Base-by-base conservation (phyloP, 2,888 invertebrate genomes). In the Drosophila nigricruria region DNA sequence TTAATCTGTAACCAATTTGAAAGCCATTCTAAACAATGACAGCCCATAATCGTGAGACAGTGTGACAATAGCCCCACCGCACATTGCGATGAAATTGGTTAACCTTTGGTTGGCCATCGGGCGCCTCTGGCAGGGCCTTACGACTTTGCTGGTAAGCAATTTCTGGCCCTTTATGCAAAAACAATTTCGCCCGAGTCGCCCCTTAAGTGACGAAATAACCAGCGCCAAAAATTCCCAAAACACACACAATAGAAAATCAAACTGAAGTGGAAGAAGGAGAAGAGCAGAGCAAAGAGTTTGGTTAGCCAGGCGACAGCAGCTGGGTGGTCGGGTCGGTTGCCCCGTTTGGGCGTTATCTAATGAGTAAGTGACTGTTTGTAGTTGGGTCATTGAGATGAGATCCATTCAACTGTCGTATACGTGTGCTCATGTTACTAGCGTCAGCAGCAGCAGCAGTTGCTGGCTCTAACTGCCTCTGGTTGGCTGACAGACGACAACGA, bases 341-440 rank as follows among this genome's bases (percentile, higher is more conserved):
- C 16, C 60, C 47, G 40, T n/a, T 64, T 67, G 64, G 69, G 61
- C 72, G 68, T 66, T 69, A 70, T 77, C 73, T 81, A 78, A 81
- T 77, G 78, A 78, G 77, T 73, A 62, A 34, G 34, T 34, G 70
- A 54, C 66, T 63, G 54, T 47, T 73, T 68, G 83, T 61, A 67
- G 73, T 70, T 54, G 58, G 88, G 82, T 82, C 85, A 89, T 72
- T 72, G 71, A 81, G 72, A 81, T 79, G 89, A 65, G 64, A 54
- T 69, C 74, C 85, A 84, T 84, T 84, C 85, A 87, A 68, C 73
- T 86, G 89, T 81, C 84, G 77, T 71, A 57, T 67, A 68, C 56
- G 67, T 67, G 60, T 52, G 53, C 54, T 57, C 43, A 36, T 59
- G 63, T 65, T 65, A 50, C 54, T 75, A 52, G 30, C 34, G 34